Conservation (phyloP, 2,888 invertebrate species). For the Catocala sponsa region DNA sequence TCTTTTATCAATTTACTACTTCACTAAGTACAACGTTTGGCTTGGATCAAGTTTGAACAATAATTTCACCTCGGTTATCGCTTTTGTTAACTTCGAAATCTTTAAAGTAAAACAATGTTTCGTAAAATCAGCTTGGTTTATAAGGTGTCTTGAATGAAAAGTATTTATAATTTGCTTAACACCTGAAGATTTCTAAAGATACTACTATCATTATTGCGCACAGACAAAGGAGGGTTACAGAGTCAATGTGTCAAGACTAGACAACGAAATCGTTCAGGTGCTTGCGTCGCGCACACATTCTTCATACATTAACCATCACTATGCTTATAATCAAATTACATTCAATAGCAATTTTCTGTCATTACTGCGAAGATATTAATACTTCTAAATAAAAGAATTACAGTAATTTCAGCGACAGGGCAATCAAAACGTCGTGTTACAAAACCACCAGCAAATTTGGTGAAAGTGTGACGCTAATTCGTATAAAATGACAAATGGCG, state of each 20-base stretch:
- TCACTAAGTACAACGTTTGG: conserved; percentile 73
- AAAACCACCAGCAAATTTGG: conserved; percentile 77
- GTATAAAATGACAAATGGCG: conserved; percentile 81
- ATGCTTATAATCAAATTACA: conserved; percentile 52
- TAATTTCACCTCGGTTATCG: conserved; percentile 50
- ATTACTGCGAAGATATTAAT: conserved; percentile 56
- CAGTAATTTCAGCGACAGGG: conserved; percentile 63
- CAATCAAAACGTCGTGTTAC: conserved; percentile 75
- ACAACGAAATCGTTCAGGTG: conserved; percentile 27
- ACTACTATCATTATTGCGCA: conserved; percentile 8
- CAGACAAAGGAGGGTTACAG: conserved; percentile 36
- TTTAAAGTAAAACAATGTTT: conserved; percentile 13
- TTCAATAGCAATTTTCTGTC: conserved; percentile 53
- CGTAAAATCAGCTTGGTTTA: conserved; percentile 6
- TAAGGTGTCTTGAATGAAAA: conserved; percentile 11
- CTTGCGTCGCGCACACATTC: conserved; percentile 28
- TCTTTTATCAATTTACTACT: conserved; percentile 79
- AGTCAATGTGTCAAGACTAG: conserved; percentile 44
- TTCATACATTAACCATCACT: conserved; percentile 41
- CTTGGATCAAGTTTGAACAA: conserved; percentile 71
- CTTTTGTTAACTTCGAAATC: conserved; percentile 31
- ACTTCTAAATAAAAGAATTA: conserved; percentile 67
- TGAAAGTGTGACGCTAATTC: conserved; percentile 84
- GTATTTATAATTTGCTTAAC: conserved; percentile 26
- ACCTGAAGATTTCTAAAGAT: conserved; percentile 13